Percentiles rank a stretch among this genome's conserved stretches.
Conservation (phyloP, 2,113 vertebrate genomes). For the Upupa epops region DNA sequence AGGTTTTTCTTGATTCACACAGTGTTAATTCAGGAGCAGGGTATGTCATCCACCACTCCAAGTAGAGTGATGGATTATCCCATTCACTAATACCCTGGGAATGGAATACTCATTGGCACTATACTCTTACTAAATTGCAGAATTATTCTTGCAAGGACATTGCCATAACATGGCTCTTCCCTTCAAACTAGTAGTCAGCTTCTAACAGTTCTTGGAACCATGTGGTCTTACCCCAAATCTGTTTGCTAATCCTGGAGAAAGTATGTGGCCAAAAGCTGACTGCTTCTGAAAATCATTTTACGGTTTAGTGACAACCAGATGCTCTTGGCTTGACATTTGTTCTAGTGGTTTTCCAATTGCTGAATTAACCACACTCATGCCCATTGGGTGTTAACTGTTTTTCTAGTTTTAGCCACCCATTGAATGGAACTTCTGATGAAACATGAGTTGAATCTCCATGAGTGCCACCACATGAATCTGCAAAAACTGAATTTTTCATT, state of each 20-base stretch:
- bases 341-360: conserved; percentile 1
- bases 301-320: conserved; percentile 9
- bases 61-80: neutral
- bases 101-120: neutral
- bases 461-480: neutral
- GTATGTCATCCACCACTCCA: neutral
- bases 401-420: neutral
- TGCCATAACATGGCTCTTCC: neutral
- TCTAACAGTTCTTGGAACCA: neutral
- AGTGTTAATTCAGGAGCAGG: neutral
- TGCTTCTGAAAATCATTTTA: neutral
- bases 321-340: conserved; percentile 16
- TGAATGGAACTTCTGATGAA: neutral
- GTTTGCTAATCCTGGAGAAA: neutral
- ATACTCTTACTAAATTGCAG: neutral
- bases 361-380: neutral
- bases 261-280: neutral
- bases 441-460: neutral
- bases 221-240: neutral
- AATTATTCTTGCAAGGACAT: neutral
- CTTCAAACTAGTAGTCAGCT: neutral
- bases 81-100: neutral
- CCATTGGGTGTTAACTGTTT: neutral
- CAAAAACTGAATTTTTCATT: conserved; percentile 1
- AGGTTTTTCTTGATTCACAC: neutral